Evolutionary conservation across 2,888 invertebrate species (phyloP).

Genomic region (Tinea trinotella): DNA sequence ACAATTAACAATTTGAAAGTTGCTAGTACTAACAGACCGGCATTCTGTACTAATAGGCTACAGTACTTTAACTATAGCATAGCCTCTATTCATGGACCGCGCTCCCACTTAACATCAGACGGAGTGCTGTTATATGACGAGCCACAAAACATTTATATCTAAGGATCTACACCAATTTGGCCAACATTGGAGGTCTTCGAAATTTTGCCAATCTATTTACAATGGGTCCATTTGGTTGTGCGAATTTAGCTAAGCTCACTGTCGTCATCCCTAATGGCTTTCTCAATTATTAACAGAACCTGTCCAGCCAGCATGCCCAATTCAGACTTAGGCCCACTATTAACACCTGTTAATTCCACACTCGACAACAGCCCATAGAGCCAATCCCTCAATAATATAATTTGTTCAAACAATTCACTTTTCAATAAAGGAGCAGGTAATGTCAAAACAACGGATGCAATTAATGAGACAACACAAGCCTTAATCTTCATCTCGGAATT

Average conservation of each 20-base stretch:
- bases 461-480: conserved; percentile 75
- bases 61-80: no score
- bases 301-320: conserved; percentile 75
- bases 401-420: conserved; percentile 72
- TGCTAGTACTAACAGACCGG: no score
- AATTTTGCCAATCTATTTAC: no score
- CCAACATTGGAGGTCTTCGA: no score
- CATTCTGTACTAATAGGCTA: no score
- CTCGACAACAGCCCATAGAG: conserved; percentile 71
- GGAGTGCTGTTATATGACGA: no score
- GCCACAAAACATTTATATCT: no score
- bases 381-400: conserved; percentile 79
- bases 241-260: neutral
- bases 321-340: conserved; percentile 75
- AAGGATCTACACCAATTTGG: no score
- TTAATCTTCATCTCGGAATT: conserved; percentile 78
- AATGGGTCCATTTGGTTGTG: neutral
- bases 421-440: conserved; percentile 72
- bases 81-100: no score
- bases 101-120: no score
- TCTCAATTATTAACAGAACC: conserved; percentile 72
- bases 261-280: conserved; percentile 37
- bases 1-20: no score
- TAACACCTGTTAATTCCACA: conserved; percentile 56
- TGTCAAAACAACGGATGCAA: conserved; percentile 76